Evolutionary conservation across 37 sponge, comb jelly and placozoan genomes (phyloP).

Genomic region (Hexactinellida sp.): DNA sequence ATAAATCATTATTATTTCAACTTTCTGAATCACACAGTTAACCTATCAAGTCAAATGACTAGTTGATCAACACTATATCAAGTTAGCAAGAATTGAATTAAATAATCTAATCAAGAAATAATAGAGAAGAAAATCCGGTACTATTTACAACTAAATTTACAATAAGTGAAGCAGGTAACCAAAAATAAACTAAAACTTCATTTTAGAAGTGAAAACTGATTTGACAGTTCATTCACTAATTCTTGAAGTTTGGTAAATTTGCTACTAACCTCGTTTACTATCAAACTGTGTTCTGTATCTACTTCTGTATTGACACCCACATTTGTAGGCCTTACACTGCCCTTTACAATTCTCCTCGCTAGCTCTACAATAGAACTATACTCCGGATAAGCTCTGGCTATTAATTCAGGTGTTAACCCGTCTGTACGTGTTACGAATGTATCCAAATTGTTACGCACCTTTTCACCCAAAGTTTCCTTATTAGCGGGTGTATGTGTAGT

Average conservation of each 20-base stretch:
- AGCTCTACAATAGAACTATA: background rate
- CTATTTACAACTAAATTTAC: background rate
- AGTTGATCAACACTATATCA: too few species aligned
- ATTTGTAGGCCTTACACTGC: background rate
- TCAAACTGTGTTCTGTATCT: background rate
- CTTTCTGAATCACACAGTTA: too few species aligned
- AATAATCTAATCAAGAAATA: too few species aligned
- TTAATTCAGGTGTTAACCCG: slow-evolving; percentile 2
- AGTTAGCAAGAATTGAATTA: too few species aligned
- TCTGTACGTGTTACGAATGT: background rate
- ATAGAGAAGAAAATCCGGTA: too few species aligned
- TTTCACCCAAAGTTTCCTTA: background rate
- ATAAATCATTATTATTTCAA: too few species aligned
- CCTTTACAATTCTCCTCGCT: background rate
- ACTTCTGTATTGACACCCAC: background rate
- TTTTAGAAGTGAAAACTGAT: background rate
- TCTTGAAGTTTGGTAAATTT: background rate
- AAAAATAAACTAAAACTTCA: background rate
- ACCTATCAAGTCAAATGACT: too few species aligned
- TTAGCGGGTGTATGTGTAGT: background rate
- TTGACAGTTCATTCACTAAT: background rate
- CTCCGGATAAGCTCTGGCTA: background rate
- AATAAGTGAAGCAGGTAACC: background rate
- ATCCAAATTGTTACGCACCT: background rate
- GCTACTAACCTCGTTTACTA: background rate